Evolutionary conservation across 2,797 vertebrate species (phyloP), one percentile per base, ranked within the genome.

Genomic region (Carcharodon carcharias): DNA sequence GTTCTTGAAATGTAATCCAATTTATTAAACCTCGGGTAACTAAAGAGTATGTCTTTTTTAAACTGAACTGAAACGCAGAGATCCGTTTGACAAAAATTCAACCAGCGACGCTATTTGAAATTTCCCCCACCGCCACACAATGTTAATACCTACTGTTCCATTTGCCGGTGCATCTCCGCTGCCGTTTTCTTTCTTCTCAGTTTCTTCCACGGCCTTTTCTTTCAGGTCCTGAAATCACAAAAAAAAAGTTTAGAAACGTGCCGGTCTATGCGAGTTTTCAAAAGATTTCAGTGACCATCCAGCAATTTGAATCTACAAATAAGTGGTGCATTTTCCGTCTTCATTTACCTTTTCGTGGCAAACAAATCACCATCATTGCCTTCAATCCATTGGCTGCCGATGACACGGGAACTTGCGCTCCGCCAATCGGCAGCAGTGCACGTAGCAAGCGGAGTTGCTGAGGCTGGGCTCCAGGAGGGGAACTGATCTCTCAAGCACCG

Each of bases 81-180:
- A 77, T 9, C 40, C 77, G 14, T 5, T 0, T 8, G 21, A 7
- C 14, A 35, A 91, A 89, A 61, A 91, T 6, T 5, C 14, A 0
- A 5, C 3, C 91, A 63, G 61, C n/a, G 0, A 65, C 2, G 40
- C 56, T 18, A 63, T 63, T 16, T 92, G 31, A 40, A 61, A 92
- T 1, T 61, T 21, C 9, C 23, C 14, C 89, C 45, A 50, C 5
- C 31, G 0, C 16, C 91, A n/a, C 96, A 96, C 96, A 45, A 95
- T 28, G 16, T 95, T 95, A 96, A 96, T 95, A 98, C 98, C 98
- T 97, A 98, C 98, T 96, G 97, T 97, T 96, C 97, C 98, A 97
- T 98, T 98, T 96, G 98, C 98, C 98, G 98, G 98, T 97, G 98
- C 97, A 96, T 98, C 98, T 96, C 96, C 98, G 95, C 96, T 98